These are phyloP conservation scores for Pycnonotus jocosus DNA, from an alignment of 2,113 vertebrate species.

Conservation along the genomic window DNA sequence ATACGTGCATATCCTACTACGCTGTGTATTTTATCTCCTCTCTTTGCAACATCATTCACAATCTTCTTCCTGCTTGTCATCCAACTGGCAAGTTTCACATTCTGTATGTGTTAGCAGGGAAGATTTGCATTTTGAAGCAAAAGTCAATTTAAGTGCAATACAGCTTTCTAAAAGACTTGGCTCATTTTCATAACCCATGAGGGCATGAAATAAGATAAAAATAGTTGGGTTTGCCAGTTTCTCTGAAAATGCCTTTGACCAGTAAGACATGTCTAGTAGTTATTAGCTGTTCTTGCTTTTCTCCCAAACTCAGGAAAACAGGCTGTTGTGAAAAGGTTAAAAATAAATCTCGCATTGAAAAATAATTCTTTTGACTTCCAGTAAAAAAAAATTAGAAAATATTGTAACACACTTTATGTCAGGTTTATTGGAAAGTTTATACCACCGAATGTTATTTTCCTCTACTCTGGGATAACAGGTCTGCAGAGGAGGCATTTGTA, in stretches of 20 bases:
- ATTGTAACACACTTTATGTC: accelerated
- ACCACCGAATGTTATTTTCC: not conserved
- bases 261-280: not conserved
- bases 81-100: not conserved
- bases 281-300: not conserved
- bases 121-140: slow-evolving; percentile 13
- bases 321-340: not conserved
- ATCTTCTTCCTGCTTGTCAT: not conserved
- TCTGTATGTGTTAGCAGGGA: not conserved
- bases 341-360: not conserved
- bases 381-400: not conserved
- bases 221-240: not conserved
- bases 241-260: not conserved
- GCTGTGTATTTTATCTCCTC: not conserved
- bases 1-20: not conserved
- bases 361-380: not conserved
- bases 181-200: not conserved
- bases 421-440: not conserved
- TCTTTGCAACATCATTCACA: not conserved
- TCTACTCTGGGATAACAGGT: not conserved
- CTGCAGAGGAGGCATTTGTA: not conserved
- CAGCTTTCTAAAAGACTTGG: not conserved
- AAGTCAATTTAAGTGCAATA: slow-evolving; percentile 12
- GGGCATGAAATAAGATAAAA: not conserved
- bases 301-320: not conserved